A percentile compares a stretch with the other conserved stretches of the same genome.
Conservation (phyloP, 2,113 vertebrate genomes). For the Neodontobutis hainanensis region DNA sequence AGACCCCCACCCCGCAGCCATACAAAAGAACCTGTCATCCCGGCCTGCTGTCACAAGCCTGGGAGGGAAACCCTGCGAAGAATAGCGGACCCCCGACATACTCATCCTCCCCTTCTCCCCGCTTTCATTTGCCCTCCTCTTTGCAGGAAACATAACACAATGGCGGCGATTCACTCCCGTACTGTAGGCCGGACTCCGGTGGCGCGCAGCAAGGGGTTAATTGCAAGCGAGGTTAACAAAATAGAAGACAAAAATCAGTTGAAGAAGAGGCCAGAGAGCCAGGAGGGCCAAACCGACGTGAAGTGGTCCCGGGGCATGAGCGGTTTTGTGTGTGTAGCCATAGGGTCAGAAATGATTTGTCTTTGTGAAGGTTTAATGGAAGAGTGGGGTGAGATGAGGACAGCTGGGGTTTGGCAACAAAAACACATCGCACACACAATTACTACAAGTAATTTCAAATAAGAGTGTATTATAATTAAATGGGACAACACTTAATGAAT, state of each 20-base stretch:
- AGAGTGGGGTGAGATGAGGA: not conserved
- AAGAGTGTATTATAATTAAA: not conserved
- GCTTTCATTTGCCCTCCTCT: conserved; percentile 59
- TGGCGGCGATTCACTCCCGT: conserved; percentile 63
- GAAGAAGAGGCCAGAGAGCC: conserved; percentile 51
- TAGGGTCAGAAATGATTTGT: conserved; percentile 31
- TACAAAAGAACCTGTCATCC: conserved; percentile 69
- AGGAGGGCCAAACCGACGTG: conserved; percentile 43
- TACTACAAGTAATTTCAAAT: not conserved
- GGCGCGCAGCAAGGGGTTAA: conserved; percentile 76
- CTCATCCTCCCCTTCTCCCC: conserved; percentile 46
- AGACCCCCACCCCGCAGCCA: not conserved
- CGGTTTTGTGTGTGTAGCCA: not conserved
- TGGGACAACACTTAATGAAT: not conserved
- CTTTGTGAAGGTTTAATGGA: not conserved
- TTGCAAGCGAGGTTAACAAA: conserved; percentile 80
- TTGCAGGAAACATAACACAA: conserved; percentile 75
- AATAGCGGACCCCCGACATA: conserved; percentile 57
- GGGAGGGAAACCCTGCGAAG: conserved; percentile 50
- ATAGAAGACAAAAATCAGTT: conserved; percentile 80
- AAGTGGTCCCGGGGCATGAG: conserved; percentile 37
- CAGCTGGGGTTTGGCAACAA: not conserved
- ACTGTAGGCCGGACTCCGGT: conserved; percentile 48
- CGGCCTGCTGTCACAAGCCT: conserved; percentile 59
- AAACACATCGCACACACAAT: not conserved